These are phyloP conservation scores for Boulengeromyrus knoepffleri DNA, from an alignment of 2,113 vertebrate genomes.

Conservation along the genomic window DNA sequence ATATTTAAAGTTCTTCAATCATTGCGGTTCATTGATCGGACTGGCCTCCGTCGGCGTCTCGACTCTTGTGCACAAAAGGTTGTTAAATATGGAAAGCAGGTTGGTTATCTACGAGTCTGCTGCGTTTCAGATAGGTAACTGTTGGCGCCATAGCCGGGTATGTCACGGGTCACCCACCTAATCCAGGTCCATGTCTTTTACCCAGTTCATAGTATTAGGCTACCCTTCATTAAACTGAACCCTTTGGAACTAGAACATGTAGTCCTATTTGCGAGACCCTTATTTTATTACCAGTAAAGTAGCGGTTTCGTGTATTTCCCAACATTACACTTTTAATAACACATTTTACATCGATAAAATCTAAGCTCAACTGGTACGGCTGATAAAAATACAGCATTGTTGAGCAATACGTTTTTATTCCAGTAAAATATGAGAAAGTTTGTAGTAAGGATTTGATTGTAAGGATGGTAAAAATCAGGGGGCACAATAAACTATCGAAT, in stretches of 20 bases:
- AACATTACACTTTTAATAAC: not conserved
- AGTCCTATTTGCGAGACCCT: not conserved
- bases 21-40: constrained; percentile 69
- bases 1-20: constrained; percentile 65
- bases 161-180: not conserved
- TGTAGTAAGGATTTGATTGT: too few species aligned
- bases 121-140: constrained; percentile 11
- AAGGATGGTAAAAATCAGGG: too few species aligned
- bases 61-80: constrained; percentile 44
- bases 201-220: not conserved
- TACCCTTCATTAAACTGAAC: not conserved
- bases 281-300: not conserved
- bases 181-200: not conserved
- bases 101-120: constrained; percentile 52
- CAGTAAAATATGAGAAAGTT: not conserved
- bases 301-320: not conserved
- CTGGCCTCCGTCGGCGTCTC: constrained; percentile 49
- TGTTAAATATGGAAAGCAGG: constrained; percentile 44
- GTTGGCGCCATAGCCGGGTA: constrained; percentile 18
- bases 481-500: too few species aligned
- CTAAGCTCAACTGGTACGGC: not conserved
- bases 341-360: not conserved
- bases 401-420: not conserved
- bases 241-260: not conserved
- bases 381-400: not conserved